phyloP scores from a whole-genome alignment of 2,113 vertebrate genomes.

The Lagenorhynchus albirostris region DNA sequence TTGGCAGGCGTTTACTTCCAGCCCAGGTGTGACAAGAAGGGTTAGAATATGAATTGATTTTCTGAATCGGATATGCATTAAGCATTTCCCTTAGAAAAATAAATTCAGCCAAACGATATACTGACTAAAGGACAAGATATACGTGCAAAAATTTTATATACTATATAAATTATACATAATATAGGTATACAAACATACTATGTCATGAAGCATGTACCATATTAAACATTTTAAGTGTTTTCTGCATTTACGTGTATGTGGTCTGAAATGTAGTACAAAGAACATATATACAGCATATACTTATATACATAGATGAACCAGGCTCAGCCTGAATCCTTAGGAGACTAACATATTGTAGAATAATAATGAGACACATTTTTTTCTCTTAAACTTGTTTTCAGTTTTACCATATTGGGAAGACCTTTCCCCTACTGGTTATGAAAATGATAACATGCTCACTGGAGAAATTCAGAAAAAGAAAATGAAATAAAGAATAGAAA shows the following conservation, averaged over 20 bases:
- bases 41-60: background rate
- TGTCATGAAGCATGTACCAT: background rate
- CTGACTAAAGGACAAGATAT: background rate
- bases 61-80: background rate
- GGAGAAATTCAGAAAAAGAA: background rate
- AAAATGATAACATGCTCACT: background rate
- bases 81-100: conserved; percentile 8
- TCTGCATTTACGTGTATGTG: background rate
- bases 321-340: background rate
- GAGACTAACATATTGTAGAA: background rate
- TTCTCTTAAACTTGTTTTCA: background rate
- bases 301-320: background rate
- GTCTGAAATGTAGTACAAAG: background rate
- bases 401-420: background rate
- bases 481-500: background rate
- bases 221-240: background rate
- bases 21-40: background rate
- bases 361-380: background rate
- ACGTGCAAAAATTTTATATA: background rate
- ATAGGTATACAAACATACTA: background rate
- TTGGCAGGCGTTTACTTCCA: background rate
- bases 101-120: background rate
- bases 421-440: background rate
- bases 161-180: background rate
- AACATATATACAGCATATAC: background rate